These are phyloP conservation scores for Columbina picui DNA, from an alignment of 2,113 vertebrate genomes.

Conservation along the genomic window DNA sequence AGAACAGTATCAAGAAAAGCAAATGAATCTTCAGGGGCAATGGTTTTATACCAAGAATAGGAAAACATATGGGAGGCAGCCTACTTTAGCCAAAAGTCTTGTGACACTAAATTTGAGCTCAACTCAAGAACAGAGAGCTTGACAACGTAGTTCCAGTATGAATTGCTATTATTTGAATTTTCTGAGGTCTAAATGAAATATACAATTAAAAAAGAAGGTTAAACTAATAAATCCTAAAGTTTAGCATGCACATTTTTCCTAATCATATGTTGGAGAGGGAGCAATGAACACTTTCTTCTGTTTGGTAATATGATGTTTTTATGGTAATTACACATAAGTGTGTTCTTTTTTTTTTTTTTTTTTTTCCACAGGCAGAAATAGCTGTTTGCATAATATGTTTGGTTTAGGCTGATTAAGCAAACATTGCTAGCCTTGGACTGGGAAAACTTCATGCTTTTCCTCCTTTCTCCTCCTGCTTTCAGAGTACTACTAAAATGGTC, in stretches of 20 bases:
- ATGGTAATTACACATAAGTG: background rate
- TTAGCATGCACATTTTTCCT: background rate
- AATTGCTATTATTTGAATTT: background rate
- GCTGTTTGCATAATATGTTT: constrained; percentile 16
- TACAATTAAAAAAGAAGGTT: background rate
- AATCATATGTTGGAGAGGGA: background rate
- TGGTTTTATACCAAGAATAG: background rate
- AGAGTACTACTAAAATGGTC: background rate
- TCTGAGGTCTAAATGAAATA: background rate
- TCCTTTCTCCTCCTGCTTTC: background rate
- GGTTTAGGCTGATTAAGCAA: constrained; percentile 22
- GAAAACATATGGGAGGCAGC: background rate
- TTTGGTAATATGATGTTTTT: background rate
- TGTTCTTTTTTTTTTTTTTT: background rate
- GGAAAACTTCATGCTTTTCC: constrained; percentile 6
- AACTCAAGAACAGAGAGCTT: background rate
- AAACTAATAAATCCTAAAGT: background rate
- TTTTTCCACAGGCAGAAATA: background rate
- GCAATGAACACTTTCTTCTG: background rate
- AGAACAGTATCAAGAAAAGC: background rate
- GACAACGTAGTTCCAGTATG: background rate
- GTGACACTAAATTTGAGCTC: background rate
- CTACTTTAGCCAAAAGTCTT: background rate
- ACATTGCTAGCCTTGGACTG: background rate
- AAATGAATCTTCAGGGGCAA: background rate